Evolutionary conservation across 2,113 vertebrate species (phyloP).

Genomic region (Ceyx margarethae): DNA sequence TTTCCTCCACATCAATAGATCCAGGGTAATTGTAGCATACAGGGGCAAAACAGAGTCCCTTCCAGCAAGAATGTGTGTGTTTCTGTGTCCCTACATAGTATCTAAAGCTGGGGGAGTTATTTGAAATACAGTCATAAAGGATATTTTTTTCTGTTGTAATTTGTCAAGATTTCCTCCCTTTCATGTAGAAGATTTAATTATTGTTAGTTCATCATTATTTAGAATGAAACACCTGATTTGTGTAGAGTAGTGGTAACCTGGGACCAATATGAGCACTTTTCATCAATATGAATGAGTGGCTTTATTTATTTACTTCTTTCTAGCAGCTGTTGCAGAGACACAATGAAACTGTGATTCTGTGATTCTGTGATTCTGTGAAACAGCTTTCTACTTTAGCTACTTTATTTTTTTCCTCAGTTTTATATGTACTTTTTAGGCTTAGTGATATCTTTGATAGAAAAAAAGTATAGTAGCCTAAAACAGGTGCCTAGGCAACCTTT

Average conservation of each 20-base stretch:
- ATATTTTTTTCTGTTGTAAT: background rate
- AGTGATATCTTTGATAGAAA: background rate
- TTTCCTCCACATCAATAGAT: background rate
- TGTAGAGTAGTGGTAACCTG: background rate
- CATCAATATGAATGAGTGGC: background rate
- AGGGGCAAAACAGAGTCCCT: background rate
- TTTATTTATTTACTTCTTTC: slow-evolving; percentile 3
- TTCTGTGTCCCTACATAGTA: background rate
- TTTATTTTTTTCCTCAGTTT: background rate
- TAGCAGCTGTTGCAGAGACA: background rate
- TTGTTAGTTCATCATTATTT: background rate
- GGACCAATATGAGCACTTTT: background rate
- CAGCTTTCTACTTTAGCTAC: background rate
- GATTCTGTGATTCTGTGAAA: background rate
- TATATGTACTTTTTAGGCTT: background rate
- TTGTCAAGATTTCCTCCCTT: background rate
- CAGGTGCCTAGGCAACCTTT: background rate
- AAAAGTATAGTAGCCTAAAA: background rate
- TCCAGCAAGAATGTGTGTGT: background rate
- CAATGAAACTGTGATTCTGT: background rate
- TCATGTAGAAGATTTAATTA: background rate
- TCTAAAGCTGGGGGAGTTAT: background rate
- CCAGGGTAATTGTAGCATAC: background rate
- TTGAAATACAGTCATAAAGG: background rate
- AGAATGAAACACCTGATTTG: background rate